A percentile compares a stretch with the other conserved stretches of the same genome.
Evolutionary conservation across 2,113 vertebrate genomes (phyloP).

Genomic region (Eptesicus fuscus): DNA sequence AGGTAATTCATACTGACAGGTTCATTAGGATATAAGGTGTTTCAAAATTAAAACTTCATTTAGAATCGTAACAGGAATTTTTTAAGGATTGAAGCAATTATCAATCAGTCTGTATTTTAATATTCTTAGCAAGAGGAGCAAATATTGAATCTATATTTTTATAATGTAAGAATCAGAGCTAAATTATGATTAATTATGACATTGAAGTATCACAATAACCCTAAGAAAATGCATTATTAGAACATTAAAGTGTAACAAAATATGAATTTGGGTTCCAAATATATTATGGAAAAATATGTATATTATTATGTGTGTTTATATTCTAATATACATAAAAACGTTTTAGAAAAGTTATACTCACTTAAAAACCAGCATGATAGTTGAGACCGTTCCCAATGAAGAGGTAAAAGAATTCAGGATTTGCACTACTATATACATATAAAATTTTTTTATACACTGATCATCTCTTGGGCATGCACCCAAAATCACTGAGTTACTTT

Average conservation of each 20-base stretch:
- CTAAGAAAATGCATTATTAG: neutral
- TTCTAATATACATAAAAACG: neutral
- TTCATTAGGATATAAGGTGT: neutral
- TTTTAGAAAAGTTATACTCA: conserved; percentile 71
- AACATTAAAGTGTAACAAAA: neutral
- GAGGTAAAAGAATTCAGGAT: conserved; percentile 80
- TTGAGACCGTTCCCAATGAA: conserved; percentile 81
- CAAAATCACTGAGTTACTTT: conserved; percentile 83
- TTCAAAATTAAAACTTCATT: neutral
- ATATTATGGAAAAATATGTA: neutral
- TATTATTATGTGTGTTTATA: neutral
- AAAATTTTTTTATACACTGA: conserved; percentile 85
- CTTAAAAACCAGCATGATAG: conserved; percentile 86
- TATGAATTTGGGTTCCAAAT: neutral
- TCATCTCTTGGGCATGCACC: conserved; percentile 86
- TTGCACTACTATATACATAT: conserved; percentile 83
- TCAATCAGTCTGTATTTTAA: neutral
- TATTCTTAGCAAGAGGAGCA: neutral
- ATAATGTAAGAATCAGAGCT: neutral
- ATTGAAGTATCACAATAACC: neutral
- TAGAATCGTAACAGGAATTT: neutral
- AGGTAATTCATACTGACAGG: neutral
- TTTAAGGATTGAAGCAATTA: neutral
- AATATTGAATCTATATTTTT: neutral
- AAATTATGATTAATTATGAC: neutral